Evolutionary conservation across 2,888 invertebrate species (phyloP).

Genomic region (Noctua comes): DNA sequence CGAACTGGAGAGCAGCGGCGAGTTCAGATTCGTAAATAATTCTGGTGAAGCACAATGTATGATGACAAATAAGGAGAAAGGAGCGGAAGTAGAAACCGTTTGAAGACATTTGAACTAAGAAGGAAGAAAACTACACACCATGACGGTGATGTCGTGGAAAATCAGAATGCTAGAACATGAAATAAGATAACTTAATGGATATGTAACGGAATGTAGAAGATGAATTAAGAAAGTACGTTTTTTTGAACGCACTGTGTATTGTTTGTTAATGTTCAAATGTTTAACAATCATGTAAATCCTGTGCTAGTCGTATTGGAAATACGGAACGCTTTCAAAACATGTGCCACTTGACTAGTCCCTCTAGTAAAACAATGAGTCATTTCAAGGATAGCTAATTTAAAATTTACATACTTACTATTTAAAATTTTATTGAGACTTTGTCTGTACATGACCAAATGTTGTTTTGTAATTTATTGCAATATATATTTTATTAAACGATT

Average conservation of each 20-base stretch:
- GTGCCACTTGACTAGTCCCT: not conserved
- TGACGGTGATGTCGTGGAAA: too few relatives aligned
- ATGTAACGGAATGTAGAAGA: not conserved
- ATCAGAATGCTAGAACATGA: not conserved
- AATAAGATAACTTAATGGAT: not conserved
- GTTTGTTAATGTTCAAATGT: not conserved
- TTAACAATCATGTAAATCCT: not conserved
- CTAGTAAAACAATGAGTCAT: not conserved
- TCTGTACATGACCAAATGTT: not conserved
- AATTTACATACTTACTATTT: not conserved
- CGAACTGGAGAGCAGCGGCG: conserved; percentile 39
- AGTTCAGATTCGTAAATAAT: conserved; percentile 53
- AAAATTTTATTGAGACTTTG: not conserved
- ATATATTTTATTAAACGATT: not conserved
- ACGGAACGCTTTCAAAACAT: not conserved
- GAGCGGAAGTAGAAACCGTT: not conserved
- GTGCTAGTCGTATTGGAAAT: not conserved
- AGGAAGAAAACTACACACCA: not conserved
- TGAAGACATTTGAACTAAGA: not conserved
- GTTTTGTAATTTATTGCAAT: not conserved
- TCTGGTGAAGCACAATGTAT: conserved; percentile 43
- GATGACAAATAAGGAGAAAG: conserved; percentile 11
- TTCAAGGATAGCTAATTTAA: not conserved
- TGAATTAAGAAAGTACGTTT: not conserved
- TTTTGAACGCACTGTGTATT: not conserved